phyloP scores from a whole-genome alignment of 2,113 vertebrate genomes.

The Crotalus helleri region DNA sequence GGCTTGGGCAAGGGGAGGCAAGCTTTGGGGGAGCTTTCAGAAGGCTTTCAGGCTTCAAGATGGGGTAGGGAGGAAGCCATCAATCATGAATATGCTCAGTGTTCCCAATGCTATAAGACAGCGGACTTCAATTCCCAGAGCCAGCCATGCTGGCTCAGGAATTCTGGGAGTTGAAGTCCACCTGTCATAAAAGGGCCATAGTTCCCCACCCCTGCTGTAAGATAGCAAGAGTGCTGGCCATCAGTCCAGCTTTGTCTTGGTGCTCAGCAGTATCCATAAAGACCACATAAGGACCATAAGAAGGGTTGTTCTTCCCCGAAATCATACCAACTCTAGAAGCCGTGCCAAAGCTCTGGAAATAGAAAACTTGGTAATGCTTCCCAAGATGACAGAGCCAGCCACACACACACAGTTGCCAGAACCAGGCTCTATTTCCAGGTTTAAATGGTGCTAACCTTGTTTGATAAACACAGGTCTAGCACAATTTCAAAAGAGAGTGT shows the following conservation, averaged over 20 bases:
- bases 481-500: background rate
- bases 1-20: background rate
- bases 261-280: background rate
- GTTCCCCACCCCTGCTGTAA: background rate
- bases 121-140: background rate
- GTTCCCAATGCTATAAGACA: background rate
- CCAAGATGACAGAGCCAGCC: background rate
- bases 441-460: background rate
- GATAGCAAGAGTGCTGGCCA: accelerated
- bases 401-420: background rate
- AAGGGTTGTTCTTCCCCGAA: background rate
- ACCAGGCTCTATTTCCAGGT: background rate
- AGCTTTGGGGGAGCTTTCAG: background rate
- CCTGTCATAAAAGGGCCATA: background rate
- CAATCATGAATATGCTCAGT: background rate
- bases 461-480: background rate
- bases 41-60: background rate
- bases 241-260: background rate
- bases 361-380: background rate
- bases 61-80: background rate
- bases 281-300: no score
- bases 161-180: background rate
- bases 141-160: background rate
- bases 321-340: background rate
- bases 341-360: background rate